Evolutionary conservation across 2,113 vertebrate species (phyloP), one percentile per base, ranked within the genome.

Genomic region (Pelodiscus sinensis): DNA sequence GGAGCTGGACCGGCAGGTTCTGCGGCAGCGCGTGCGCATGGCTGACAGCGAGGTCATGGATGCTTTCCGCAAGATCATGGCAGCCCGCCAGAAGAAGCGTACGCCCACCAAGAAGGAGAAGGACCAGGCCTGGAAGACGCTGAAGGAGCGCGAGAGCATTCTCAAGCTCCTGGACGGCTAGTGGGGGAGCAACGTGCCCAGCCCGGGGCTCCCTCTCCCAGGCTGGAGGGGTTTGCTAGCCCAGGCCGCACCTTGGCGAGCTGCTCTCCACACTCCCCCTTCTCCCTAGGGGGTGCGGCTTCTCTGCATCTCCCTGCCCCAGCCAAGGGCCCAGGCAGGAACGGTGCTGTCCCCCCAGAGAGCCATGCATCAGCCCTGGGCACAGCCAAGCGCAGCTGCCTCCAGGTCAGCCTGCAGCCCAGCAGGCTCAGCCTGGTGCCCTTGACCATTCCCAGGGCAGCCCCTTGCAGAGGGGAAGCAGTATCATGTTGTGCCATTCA

Each of bases 41-140:
- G 98, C 99, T 0, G 99, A 99, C 97, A 99, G 99, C 0, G 99
- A 99, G 93, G 99, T 99, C 90, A 99, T 99, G 99, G 99, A 99
- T 0, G 99, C 99, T n/a, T 99, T 99, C 96, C 98, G 99, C n/a
- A 98, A 99, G 96, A 99, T 99, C 97, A 99, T 99, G 99, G 99
- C 99, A 0, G 99, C 99, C 19, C 98, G 99, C 92, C 99, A 99
- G 97, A 99, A 99, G 98, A 99, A 99, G 95, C 98, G 99, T 88
- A 99, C 99, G 0, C 99, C 99, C 4, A 99, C 99, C 51, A 99
- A 99, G 97, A 99, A 99, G 95, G 99, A 99, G 96, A 99, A 99
- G 84, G 99, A 99, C 96, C 99, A 99, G 97, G 99, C 99, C 2
- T 99, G 99, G 99, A 99, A 99, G 94, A 99, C 99, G 2, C 97